Evolutionary conservation across 2,888 invertebrate species (phyloP), one percentile per base, ranked within the genome.

Genomic region (Mythimna albipuncta): DNA sequence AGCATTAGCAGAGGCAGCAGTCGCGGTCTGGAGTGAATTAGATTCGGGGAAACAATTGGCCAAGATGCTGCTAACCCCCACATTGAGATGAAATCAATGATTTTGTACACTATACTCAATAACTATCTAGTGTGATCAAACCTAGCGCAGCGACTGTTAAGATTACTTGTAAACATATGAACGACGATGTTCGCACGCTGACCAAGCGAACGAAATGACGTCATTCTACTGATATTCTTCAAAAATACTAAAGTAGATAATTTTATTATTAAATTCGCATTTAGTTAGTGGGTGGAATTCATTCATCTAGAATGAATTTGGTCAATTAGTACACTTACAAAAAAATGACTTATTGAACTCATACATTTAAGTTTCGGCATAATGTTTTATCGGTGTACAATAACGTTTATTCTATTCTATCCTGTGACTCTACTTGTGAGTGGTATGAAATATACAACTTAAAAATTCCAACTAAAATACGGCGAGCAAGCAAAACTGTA

Each of bases 201-300:
- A 13, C 35, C 38, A 10, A n/a, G 55, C 19, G 32, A 38, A 16
- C 41, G 10, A 11, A n/a, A 21, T 64, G 75, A 75, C 44, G 66
- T 66, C 44, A 73, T 11, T 21, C 10, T 44, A 16, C 16, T 57
- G n/a, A 57, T 19, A 32, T 41, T 57, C n/a, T 38, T 10, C 41
- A 61, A 21, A 21, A 41, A 21, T 21, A 41, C 2, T 41, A 10
- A 2, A 41, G 41, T 41, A 10, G 41, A 10, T 41, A 44, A 11
- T 44, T 16, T 44, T 44, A 44, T 13, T 44, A 44, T 11, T 16
- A 47, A 47, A 47, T 47, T 47, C 5, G 61, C 2, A 13, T 62
- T 16, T 19, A 13, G 19, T 52, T 6, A 16, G n/a, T n/a, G 35
- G 9, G 26, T 32, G 16, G 54, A 44, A n/a, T 26, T 35, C 16